These are phyloP conservation scores for Hoplostethus mediterraneus DNA, from an alignment of 2,797 vertebrate species.

Conservation along the genomic window DNA sequence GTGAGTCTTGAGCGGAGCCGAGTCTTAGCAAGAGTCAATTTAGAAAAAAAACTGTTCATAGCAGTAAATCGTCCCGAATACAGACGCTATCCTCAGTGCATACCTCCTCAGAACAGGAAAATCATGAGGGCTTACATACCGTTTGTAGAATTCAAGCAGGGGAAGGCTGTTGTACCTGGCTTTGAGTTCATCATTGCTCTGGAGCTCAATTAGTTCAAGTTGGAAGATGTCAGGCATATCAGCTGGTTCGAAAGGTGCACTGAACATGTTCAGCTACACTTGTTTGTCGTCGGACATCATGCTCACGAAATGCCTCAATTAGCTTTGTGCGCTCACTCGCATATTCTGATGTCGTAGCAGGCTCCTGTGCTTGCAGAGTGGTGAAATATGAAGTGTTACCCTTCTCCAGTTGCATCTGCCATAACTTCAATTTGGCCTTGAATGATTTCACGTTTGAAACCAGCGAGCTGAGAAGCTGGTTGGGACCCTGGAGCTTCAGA, in stretches of 20 bases:
- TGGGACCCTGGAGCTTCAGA: no score
- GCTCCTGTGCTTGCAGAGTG: no score
- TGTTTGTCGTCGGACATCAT: no score
- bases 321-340: neutral
- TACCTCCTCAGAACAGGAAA: no score
- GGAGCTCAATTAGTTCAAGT: conserved; percentile 46
- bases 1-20: conserved; percentile 29
- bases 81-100: no score
- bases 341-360: no score
- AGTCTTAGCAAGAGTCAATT: conserved; percentile 39
- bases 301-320: no score
- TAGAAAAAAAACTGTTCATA: conserved; percentile 53
- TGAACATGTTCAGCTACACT: conserved; percentile 15
- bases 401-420: no score
- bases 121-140: neutral
- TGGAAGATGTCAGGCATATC: conserved; percentile 45
- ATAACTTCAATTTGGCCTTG: no score
- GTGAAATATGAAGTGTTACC: no score
- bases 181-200: conserved; percentile 40
- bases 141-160: conserved; percentile 34
- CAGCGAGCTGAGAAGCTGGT: no score
- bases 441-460: no score
- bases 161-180: conserved; percentile 40
- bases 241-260: conserved; percentile 25
- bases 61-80: conserved; percentile 11